These are phyloP conservation scores for Acheta domesticus DNA, from an alignment of 2,888 invertebrate species.

Conservation along the genomic window DNA sequence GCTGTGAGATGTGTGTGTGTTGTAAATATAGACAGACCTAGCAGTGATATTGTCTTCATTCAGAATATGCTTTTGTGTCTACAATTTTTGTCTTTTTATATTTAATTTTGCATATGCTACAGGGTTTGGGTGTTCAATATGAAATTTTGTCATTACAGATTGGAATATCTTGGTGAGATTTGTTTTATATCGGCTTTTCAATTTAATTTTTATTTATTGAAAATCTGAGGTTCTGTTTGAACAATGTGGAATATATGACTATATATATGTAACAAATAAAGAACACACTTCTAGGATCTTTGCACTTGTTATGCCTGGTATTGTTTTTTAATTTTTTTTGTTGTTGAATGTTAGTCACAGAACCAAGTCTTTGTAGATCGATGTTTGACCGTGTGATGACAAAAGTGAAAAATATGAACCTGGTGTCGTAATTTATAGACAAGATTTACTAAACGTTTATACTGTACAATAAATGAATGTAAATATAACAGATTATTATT, in stretches of 20 bases:
- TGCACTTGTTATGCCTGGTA: background rate
- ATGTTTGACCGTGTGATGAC: slow-evolving; percentile 22
- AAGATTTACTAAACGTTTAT: slow-evolving; percentile 31
- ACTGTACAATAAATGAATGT: slow-evolving; percentile 30
- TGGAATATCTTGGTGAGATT: slow-evolving; percentile 3
- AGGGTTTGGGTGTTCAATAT: too few relatives aligned
- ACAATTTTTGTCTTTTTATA: too few relatives aligned
- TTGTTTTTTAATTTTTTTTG: background rate
- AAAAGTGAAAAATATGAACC: slow-evolving; percentile 26
- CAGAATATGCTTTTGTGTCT: too few relatives aligned
- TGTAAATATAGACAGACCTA: too few relatives aligned
- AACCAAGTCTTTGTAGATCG: slow-evolving; percentile 27
- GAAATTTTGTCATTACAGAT: background rate
- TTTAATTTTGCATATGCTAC: too few relatives aligned
- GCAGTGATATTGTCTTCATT: too few relatives aligned
- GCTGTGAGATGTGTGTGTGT: too few relatives aligned
- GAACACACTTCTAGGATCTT: background rate
- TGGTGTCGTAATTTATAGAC: slow-evolving; percentile 26
- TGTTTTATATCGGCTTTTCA: background rate
- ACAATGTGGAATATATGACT: background rate
- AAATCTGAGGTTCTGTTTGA: background rate
- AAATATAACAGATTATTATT: slow-evolving; percentile 31
- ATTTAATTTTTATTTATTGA: background rate
- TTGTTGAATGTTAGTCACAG: slow-evolving; percentile 22
- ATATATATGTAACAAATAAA: background rate